These are phyloP conservation scores for Chrysina gloriosa DNA, from an alignment of 2,888 invertebrate genomes.

Conservation along the genomic window DNA sequence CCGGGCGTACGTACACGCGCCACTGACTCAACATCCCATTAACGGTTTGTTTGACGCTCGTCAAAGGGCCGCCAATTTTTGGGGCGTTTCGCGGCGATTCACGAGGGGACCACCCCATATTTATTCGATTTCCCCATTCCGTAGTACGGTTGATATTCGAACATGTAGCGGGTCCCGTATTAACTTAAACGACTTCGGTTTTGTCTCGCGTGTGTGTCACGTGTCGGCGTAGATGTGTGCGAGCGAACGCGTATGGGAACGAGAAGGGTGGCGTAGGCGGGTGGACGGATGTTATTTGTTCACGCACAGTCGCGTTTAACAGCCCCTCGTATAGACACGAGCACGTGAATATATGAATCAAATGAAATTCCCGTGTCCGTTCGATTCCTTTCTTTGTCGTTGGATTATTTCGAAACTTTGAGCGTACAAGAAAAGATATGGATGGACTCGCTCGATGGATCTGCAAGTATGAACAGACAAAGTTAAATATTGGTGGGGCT, in stretches of 20 bases:
- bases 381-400: too few relatives aligned
- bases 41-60: slow-evolving; percentile 35
- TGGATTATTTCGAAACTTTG: too few relatives aligned
- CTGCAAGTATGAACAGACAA: too few relatives aligned
- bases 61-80: slow-evolving; percentile 30
- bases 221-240: not conserved
- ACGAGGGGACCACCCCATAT: not conserved
- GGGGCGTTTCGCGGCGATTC: slow-evolving; percentile 21
- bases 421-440: too few relatives aligned
- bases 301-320: slow-evolving; percentile 2
- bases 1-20: not conserved
- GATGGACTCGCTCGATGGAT: too few relatives aligned
- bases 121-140: slow-evolving; percentile 31
- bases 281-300: not conserved
- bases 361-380: too few relatives aligned
- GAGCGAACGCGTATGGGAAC: not conserved
- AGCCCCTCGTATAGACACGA: not conserved
- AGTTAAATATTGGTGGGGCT: too few relatives aligned
- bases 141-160: slow-evolving; percentile 16
- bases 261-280: not conserved
- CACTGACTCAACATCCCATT: slow-evolving; percentile 29
- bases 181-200: slow-evolving; percentile 34
- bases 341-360: not conserved
- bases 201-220: slow-evolving; percentile 32
- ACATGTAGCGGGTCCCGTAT: slow-evolving; percentile 31